Conservation (phyloP, 2,797 vertebrate genomes). For the Smutsia temminckii region DNA sequence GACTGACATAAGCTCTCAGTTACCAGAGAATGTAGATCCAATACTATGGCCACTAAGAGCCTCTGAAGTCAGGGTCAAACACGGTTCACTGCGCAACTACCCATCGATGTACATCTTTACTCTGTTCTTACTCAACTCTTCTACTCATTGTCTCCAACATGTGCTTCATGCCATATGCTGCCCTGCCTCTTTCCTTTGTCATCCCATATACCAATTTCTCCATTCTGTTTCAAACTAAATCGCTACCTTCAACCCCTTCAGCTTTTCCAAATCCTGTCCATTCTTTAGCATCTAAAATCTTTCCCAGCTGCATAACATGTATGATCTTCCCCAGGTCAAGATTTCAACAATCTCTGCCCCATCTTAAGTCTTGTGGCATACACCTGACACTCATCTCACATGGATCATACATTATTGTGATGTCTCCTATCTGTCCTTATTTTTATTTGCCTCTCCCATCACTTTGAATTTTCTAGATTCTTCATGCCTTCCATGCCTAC, state of each 20-base stretch:
- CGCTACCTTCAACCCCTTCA: not conserved
- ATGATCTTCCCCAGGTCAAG: not conserved
- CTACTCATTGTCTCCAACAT: not conserved
- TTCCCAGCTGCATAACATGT: not conserved
- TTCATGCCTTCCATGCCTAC: not conserved
- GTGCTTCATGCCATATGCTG: not conserved
- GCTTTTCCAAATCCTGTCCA: not conserved
- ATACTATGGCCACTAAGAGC: not conserved
- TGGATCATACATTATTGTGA: not conserved
- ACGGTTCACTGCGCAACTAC: not conserved
- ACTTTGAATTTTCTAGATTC: not conserved
- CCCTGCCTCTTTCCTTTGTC: not conserved
- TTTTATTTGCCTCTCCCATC: not conserved
- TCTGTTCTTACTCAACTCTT: not conserved
- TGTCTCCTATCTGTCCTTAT: not conserved
- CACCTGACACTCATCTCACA: not conserved
- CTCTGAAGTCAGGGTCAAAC: not conserved
- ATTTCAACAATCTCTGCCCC: not conserved
- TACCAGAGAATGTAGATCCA: not conserved
- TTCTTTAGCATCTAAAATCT: not conserved
- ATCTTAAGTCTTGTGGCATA: not conserved
- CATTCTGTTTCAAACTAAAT: not conserved
- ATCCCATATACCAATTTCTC: not conserved
- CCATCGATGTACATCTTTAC: not conserved
- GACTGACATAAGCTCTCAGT: not conserved